Evolutionary conservation across 2,888 invertebrate genomes (phyloP), one percentile per base, ranked within the genome.

Genomic region (Platycheirus albimanus): DNA sequence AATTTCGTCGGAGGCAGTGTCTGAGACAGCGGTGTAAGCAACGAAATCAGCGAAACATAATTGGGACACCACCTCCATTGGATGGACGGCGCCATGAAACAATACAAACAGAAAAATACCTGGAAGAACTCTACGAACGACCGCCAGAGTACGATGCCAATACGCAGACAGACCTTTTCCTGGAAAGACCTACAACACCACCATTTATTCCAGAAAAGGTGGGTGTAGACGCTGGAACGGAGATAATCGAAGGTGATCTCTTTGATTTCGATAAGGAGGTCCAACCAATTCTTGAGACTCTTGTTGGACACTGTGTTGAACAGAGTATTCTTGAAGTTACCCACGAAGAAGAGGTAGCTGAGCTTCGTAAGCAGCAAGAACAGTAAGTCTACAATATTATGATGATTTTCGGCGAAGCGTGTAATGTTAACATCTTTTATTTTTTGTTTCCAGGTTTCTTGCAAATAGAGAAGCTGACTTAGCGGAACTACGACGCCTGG

Each of bases 201-300:
- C 91, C 93, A 41, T 96, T 95, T 90, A 93, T 95, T 85, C 95
- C 96, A 6, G 94, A 94, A 75, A 96, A 95, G 91, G 94, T 94
- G 83, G 98, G 97, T 24, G 92, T 94, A 63, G 97, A 97, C 91
- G 94, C 92, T 5, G 92, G 91, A 87, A 98, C 98, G 47, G 97
- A 98, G 92, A 97, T 98, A 85, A 94, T 94, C 87, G 96, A 97
- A 1, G 97, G 97, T 69, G 98, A 98, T 89, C 96, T 98, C 71
- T 98, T 97, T 91, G 96, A 98, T 92, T 98, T 97, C 91, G 97
- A 98, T 90, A 91, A 94, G 88, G 98, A 98, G 91, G 97, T 98
- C 66, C 95, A 95, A 89, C 97, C 98, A 1, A 94, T 98, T 85
- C 92, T 98, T 84, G 97, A 98, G 90, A 95, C 95, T 58, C 92